Conservation (phyloP, 2,113 vertebrate species). For the Picathartes gymnocephalus region DNA sequence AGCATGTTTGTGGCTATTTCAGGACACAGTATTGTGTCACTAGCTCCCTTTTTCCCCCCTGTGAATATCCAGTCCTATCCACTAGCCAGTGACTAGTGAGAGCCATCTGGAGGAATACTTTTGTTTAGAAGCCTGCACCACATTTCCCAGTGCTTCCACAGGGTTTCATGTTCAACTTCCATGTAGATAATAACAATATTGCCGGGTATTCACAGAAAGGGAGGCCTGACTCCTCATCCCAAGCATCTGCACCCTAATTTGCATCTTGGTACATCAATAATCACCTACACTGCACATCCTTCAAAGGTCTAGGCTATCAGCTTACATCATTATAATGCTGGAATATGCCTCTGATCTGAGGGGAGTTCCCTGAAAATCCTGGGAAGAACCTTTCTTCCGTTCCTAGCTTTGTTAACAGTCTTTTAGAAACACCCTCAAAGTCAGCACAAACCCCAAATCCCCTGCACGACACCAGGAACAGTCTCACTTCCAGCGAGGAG, state of each 20-base stretch:
- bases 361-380: neutral
- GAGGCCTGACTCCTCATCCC: neutral
- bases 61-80: neutral
- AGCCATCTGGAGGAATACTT: neutral
- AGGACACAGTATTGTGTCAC: neutral
- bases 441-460: neutral
- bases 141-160: neutral
- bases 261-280: neutral
- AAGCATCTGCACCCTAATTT: neutral
- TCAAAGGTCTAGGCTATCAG: neutral
- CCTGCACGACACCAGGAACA: neutral
- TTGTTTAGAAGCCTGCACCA: neutral
- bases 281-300: neutral
- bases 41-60: accelerated
- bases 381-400: neutral
- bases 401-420: neutral
- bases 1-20: neutral
- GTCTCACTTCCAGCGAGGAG: neutral
- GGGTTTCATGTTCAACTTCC: neutral
- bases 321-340: neutral
- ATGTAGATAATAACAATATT: neutral
- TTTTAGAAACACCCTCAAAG: neutral
- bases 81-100: neutral
- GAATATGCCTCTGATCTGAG: neutral
- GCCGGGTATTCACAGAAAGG: neutral